These are phyloP conservation scores for Ibidorhyncha struthersii DNA, from an alignment of 2,113 vertebrate genomes.

Conservation along the genomic window DNA sequence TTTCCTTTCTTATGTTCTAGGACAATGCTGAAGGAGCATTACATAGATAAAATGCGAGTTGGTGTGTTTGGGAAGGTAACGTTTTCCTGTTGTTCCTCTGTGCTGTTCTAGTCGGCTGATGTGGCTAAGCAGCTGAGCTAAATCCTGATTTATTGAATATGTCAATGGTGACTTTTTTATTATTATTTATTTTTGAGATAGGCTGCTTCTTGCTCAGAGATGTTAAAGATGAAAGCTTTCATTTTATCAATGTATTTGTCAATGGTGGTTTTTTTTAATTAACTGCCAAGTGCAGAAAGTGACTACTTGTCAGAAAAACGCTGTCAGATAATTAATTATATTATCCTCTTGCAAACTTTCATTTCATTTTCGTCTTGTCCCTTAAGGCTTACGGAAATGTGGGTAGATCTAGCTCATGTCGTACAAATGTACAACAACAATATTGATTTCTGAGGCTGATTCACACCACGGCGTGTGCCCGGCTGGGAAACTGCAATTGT, in stretches of 20 bases:
- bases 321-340: neutral
- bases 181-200: neutral
- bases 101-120: neutral
- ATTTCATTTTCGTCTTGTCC: neutral
- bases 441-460: slow-evolving; percentile 18
- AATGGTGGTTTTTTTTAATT: neutral
- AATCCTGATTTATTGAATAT: neutral
- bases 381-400: neutral
- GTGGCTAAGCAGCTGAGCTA: neutral
- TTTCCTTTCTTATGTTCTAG: slow-evolving; percentile 69
- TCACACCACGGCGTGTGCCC: neutral
- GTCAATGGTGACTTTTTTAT: neutral
- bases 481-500: neutral
- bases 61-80: slow-evolving; percentile 94
- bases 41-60: slow-evolving; percentile 85
- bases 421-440: neutral
- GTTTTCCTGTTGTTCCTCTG: neutral
- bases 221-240: neutral
- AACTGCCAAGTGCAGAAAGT: neutral
- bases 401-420: neutral
- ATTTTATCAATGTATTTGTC: neutral
- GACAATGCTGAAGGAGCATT: slow-evolving; percentile 81
- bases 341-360: neutral
- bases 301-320: neutral
- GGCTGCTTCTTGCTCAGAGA: neutral